Evolutionary conservation across 2,797 vertebrate genomes (phyloP), one percentile per base, ranked within the genome.

Genomic region (Hippoglossus hippoglossus): DNA sequence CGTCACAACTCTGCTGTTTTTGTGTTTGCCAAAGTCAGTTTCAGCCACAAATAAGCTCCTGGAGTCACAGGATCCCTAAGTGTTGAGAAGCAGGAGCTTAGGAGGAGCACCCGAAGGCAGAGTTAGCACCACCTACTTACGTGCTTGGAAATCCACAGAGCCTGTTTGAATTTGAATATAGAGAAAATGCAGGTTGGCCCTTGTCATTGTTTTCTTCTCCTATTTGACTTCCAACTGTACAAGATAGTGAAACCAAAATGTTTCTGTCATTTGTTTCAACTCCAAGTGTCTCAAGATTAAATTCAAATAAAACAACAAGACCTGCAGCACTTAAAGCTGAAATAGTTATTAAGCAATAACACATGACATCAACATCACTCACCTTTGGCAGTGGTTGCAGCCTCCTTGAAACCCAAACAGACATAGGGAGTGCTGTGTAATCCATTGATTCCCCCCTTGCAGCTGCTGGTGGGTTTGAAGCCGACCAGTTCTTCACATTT

Each of bases 371-470:
- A 22, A 18, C 15, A 16, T 57, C 3, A 54, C 92, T 90, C 81
- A 94, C 93, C 93, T 92, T 93, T 93, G 81, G 90, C 93, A 82
- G 93, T 92, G 71, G 93, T 93, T 62, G 90, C 89, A 24, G 91
- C 64, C 86, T 94, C 93, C 52, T 93, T 93, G 87, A 94, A 94
- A 26, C 91, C 93, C 81, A 94, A 71, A 51, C 91, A 92, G 80
- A 91, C 93, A 61, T 93, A 94, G 19, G 92, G 85, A 2, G 89
- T 62, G 75, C 80, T 81, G 86, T 90, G 92, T 85, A 94, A 91
- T 90, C 92, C 90, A 82, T 88, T 87, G 83, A 93, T 78, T 3
- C 82, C 92, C 39, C 86, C 91, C 81, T 94, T 94, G 85, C 93
- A 94, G 90, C 91, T 90, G 86, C 84, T 90, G 65, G 91, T 62